Conservation (phyloP, 2,888 invertebrate species). For the Conchocele bisecta region DNA sequence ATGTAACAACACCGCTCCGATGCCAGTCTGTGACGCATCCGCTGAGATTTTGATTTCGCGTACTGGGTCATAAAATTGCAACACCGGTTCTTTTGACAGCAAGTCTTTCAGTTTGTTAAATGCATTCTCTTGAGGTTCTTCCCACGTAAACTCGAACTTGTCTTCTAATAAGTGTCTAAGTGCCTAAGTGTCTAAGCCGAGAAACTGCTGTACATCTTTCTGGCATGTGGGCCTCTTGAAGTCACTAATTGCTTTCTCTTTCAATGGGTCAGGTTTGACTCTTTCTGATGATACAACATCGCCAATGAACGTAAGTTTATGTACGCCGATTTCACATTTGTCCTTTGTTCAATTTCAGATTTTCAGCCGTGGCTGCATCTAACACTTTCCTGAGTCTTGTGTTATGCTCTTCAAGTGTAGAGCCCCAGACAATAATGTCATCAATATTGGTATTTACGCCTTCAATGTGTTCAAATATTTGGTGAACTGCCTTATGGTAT, state of each 20-base stretch:
- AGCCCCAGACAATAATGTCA: constrained; percentile 41
- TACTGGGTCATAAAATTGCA: constrained; percentile 32
- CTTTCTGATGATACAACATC: constrained; percentile 28
- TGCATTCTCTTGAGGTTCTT: constrained; percentile 8
- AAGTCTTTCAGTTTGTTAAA: constrained; percentile 20
- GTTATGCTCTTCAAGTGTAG: constrained; percentile 37
- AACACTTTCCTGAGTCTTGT: constrained; percentile 24
- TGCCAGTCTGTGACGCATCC: constrained; percentile 16
- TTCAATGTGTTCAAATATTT: constrained; percentile 10
- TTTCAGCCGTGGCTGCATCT: constrained; percentile 6
- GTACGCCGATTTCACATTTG: constrained; percentile 24
- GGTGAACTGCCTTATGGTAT: constrained; percentile 21
- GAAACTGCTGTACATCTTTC: constrained; percentile 22
- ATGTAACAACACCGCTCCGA: constrained; percentile 30
- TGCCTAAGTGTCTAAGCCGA: constrained; percentile 24
- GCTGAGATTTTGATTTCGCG: constrained; percentile 17
- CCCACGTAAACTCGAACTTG: constrained; percentile 20
- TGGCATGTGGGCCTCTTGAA: constrained; percentile 13
- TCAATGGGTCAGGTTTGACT: constrained; percentile 20
- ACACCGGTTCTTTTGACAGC: constrained; percentile 1
- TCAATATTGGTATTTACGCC: constrained; percentile 26
- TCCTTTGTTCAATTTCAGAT: constrained; percentile 39
- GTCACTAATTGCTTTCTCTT: constrained; percentile 12
- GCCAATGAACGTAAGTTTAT: constrained; percentile 29
- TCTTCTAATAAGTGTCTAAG: constrained; percentile 7